Percentiles rank a stretch among this genome's conserved stretches.
Evolutionary conservation across 2,888 invertebrate genomes (phyloP).

Genomic region (Sphaeridia pumilis): DNA sequence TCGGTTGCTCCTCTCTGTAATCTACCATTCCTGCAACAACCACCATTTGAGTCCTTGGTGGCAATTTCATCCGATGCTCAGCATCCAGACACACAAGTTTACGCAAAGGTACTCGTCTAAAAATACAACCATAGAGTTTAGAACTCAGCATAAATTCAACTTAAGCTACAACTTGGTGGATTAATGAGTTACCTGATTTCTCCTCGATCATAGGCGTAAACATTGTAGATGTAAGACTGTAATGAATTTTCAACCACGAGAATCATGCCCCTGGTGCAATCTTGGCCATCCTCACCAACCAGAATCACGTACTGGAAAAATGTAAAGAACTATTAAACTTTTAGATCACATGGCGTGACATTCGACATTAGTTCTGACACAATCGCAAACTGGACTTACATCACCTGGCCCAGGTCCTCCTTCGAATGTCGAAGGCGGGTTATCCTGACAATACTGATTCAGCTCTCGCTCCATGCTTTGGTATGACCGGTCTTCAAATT

Average conservation of each 20-base stretch:
- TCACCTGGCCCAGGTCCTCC: neutral
- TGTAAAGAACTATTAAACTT: neutral
- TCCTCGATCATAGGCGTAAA: neutral
- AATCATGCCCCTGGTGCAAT: neutral
- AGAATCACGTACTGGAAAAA: conserved; percentile 3
- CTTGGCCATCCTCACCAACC: neutral
- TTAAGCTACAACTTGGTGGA: neutral
- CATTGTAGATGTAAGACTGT: neutral
- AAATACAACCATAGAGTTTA: neutral
- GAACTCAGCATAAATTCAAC: neutral
- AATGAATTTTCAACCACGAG: neutral
- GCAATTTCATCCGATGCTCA: neutral
- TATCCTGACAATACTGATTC: no score
- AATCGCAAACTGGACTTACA: neutral
- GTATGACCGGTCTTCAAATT: no score
- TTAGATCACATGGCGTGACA: no score
- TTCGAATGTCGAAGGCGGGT: neutral
- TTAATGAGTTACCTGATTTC: neutral
- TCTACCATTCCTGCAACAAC: neutral
- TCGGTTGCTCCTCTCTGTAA: neutral
- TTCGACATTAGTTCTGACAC: no score
- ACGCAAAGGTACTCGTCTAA: neutral
- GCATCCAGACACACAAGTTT: neutral
- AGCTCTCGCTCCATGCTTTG: no score
- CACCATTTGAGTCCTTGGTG: neutral